Evolutionary conservation across 2,113 vertebrate genomes (phyloP), one percentile per base, ranked within the genome.

Genomic region (Stigmatopora argus): DNA sequence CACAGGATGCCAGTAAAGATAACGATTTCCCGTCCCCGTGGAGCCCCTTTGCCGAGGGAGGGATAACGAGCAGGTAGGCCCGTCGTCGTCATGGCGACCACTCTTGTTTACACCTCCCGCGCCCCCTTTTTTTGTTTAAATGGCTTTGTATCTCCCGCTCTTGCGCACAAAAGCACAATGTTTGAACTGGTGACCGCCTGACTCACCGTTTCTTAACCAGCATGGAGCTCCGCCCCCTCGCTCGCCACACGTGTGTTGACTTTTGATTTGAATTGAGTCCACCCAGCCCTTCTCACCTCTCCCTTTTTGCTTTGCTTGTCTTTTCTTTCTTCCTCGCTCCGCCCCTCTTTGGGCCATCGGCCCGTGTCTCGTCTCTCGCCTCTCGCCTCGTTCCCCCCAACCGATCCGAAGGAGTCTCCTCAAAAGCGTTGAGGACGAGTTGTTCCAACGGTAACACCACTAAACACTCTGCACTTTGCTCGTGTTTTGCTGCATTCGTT

Each of bases 1-100:
- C 77, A 66, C 77, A 99, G 96, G 93, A 94, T 58, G 85, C 94
- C 51, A 93, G 91, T 75, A 93, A 91, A 81, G 94, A 95, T 65
- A 85, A 87, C 53, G 92, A 94, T 78, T 97, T 95, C 74, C 80
- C 91, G 64, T 93, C 92, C 0, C 93, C 93, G 34, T 99, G 96
- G 96, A 97, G 92, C 83, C 92, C 94, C 65, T 97, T 96, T 80
- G 83, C 89, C 60, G 95, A 98, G 18, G 91, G 92, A 74, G 90
- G 92, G 86, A 92, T 93, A 89, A 92, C 84, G 64, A 68, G 87
- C 88, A 95, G 89, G 94, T 95, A 88, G 89, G 74, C 77, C 73
- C 77, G 81, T 75, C 55, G 65, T 84, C 69, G 75, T 66, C 79
- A 81, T 72, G 66, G 79, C 60, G 79, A 77, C 70, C 44, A 65